Evolutionary conservation across 2,113 vertebrate species (phyloP).

Genomic region (Morone chrysops): DNA sequence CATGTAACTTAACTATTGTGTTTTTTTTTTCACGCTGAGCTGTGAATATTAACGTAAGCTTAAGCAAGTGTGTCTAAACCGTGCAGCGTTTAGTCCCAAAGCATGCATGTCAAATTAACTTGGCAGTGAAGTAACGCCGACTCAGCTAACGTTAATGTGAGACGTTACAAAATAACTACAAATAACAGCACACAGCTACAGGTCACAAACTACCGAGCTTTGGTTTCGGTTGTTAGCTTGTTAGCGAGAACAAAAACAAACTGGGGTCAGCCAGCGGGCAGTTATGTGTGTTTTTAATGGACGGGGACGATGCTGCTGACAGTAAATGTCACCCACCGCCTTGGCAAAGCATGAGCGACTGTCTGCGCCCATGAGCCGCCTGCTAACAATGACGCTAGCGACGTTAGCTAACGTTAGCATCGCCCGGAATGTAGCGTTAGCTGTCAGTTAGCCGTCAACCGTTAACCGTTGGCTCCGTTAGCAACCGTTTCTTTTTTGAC

Average conservation of each 20-base stretch:
- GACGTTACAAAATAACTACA: not conserved
- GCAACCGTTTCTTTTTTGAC: not conserved
- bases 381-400: constrained; percentile 70
- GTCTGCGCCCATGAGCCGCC: constrained; percentile 15
- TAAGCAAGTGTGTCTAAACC: not conserved
- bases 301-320: not conserved
- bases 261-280: not conserved
- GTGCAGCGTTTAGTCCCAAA: not conserved
- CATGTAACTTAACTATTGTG: not conserved
- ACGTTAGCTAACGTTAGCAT: constrained; percentile 46
- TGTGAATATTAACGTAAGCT: too few species aligned
- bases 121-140: not conserved
- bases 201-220: not conserved
- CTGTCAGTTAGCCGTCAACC: not conserved
- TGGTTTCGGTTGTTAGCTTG: not conserved
- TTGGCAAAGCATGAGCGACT: constrained; percentile 2
- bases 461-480: constrained; percentile 17
- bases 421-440: not conserved
- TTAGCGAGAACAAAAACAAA: not conserved
- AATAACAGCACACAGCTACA: not conserved
- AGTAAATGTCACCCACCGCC: constrained; percentile 13
- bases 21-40: too few species aligned
- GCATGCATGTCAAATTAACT: not conserved
- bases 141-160: not conserved
- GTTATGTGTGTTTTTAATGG: not conserved